Evolutionary conservation across 2,113 vertebrate genomes (phyloP).

Genomic region (Notechis scutatus): DNA sequence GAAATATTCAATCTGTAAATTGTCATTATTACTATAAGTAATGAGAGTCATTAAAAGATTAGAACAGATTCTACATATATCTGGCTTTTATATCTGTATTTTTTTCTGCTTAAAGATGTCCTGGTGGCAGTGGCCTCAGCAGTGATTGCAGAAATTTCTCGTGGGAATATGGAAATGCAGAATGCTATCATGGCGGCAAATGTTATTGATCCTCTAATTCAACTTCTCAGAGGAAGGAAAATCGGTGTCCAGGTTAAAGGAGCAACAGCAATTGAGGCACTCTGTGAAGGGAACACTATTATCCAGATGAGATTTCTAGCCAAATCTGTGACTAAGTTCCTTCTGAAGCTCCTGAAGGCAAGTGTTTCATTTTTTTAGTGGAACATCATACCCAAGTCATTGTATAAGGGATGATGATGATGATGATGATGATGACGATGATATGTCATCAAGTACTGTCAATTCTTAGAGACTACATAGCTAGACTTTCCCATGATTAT

Average conservation of each 20-base stretch:
- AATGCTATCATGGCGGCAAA: constrained; percentile 58
- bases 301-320: constrained; percentile 71
- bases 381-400: background rate
- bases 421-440: background rate
- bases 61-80: background rate
- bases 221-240: constrained; percentile 64
- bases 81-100: background rate
- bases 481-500: background rate
- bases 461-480: background rate
- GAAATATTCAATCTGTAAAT: background rate
- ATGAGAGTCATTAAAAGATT: background rate
- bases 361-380: background rate
- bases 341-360: constrained; percentile 76
- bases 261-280: constrained; percentile 69
- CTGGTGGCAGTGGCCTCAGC: constrained; percentile 65
- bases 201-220: constrained; percentile 63
- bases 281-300: constrained; percentile 63
- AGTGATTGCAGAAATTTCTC: constrained; percentile 70
- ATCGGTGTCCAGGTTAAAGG: constrained; percentile 69
- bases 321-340: constrained; percentile 59
- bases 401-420: background rate
- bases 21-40: background rate
- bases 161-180: constrained; percentile 65
- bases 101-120: constrained; percentile 51
- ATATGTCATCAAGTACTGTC: background rate